A percentile compares a stretch with the other conserved stretches of the same genome.
Conservation (phyloP, 2,113 vertebrate genomes). For the Dicerorhinus sumatrensis region DNA sequence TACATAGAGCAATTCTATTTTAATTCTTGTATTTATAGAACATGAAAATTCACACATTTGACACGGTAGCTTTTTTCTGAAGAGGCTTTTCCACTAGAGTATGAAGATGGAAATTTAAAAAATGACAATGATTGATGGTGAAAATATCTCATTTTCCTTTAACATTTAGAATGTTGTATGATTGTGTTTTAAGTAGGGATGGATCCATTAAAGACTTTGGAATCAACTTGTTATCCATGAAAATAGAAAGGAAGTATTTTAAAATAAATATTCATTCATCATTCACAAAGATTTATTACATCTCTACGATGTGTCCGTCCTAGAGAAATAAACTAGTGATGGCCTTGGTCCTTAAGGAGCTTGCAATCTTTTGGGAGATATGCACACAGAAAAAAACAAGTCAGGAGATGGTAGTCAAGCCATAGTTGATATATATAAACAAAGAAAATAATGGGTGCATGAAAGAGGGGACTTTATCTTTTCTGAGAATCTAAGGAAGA, state of each 20-base stretch:
- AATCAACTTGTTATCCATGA: not conserved
- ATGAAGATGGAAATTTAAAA: not conserved
- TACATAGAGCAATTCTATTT: not conserved
- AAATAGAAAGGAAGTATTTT: not conserved
- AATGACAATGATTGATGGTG: not conserved
- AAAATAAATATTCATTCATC: not conserved
- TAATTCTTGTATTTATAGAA: constrained; percentile 32
- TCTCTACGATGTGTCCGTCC: not conserved
- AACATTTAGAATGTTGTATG: not conserved
- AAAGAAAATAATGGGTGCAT: not conserved
- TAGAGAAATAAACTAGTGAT: constrained; percentile 15
- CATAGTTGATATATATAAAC: not conserved
- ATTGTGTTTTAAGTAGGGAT: not conserved
- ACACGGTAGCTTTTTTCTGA: not conserved
- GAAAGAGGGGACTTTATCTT: not conserved
- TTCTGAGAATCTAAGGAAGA: not conserved
- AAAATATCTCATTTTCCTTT: constrained; percentile 30
- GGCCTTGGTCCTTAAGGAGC: not conserved
- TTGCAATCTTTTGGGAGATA: not conserved
- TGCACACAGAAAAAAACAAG: not conserved
- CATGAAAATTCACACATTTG: constrained; percentile 27
- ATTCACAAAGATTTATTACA: not conserved
- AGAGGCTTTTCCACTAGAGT: not conserved
- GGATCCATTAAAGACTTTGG: not conserved
- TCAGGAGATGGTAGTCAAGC: not conserved